Evolutionary conservation across 2,888 invertebrate species (phyloP).

Genomic region (Ectemnius cavifrons): DNA sequence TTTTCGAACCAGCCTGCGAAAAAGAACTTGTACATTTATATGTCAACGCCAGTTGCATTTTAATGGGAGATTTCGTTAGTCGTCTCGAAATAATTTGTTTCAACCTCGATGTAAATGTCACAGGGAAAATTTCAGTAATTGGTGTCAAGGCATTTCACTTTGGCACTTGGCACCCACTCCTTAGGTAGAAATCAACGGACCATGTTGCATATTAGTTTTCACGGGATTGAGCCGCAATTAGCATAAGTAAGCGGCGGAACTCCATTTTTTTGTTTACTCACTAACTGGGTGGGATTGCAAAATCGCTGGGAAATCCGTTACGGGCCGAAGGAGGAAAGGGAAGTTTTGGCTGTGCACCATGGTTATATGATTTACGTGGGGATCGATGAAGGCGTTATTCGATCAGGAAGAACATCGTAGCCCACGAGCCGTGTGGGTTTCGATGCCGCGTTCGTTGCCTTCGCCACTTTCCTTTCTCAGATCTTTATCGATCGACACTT

Average conservation of each 20-base stretch:
- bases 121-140: background rate
- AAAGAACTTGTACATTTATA: too few species aligned
- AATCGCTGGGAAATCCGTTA: background rate
- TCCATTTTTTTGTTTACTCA: background rate
- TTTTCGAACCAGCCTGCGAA: too few species aligned
- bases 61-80: background rate
- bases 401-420: slow-evolving; percentile 7
- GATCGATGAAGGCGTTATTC: slow-evolving; percentile 10
- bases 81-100: background rate
- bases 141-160: slow-evolving; percentile 1
- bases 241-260: slow-evolving; percentile 1
- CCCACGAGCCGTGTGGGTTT: slow-evolving; percentile 13
- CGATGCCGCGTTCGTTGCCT: slow-evolving; percentile 24
- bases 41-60: background rate
- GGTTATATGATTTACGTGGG: slow-evolving; percentile 8
- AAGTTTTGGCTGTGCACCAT: background rate
- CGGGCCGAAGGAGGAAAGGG: too few species aligned
- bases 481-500: slow-evolving; percentile 23
- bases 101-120: background rate
- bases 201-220: background rate
- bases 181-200: background rate
- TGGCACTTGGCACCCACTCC: background rate
- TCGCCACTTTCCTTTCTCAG: slow-evolving; percentile 31
- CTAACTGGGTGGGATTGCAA: background rate
- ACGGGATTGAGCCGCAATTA: background rate